These are phyloP conservation scores for Aythya fuligula DNA, from an alignment of 2,797 vertebrate species.

Conservation along the genomic window DNA sequence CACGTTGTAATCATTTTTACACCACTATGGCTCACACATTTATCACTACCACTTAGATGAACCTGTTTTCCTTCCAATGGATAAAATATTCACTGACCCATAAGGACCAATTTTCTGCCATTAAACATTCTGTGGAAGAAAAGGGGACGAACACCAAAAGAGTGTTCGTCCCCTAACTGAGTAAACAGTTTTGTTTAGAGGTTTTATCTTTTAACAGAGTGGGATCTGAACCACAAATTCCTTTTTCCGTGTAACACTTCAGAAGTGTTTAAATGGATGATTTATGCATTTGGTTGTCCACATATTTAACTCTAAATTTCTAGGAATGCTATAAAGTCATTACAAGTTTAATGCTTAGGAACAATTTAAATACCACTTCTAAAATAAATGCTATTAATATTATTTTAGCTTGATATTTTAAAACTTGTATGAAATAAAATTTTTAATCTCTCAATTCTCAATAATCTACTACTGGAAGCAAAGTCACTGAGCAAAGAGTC, in stretches of 20 bases:
- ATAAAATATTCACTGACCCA: rapidly evolving
- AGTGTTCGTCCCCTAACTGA: background rate
- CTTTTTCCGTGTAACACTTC: background rate
- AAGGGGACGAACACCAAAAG: background rate
- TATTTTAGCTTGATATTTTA: conserved; percentile 47
- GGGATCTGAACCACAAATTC: background rate
- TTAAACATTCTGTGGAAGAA: background rate
- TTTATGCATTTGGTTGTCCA: background rate
- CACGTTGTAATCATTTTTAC: background rate
- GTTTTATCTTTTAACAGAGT: background rate
- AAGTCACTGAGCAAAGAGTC: background rate
- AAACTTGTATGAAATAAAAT: background rate
- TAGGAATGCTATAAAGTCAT: conserved; percentile 5
- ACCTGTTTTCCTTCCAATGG: background rate
- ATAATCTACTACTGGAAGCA: background rate
- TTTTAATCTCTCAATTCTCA: background rate
- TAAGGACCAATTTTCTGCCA: background rate
- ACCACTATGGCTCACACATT: background rate
- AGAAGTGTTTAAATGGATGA: background rate
- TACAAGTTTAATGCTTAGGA: conserved; percentile 34
- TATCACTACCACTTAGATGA: background rate
- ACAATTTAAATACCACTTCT: background rate
- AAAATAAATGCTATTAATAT: background rate
- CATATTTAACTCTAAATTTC: conserved; percentile 20
- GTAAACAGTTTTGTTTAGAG: background rate